phyloP scores from a whole-genome alignment of 2,888 invertebrate species.

The Spilarctia lutea region DNA sequence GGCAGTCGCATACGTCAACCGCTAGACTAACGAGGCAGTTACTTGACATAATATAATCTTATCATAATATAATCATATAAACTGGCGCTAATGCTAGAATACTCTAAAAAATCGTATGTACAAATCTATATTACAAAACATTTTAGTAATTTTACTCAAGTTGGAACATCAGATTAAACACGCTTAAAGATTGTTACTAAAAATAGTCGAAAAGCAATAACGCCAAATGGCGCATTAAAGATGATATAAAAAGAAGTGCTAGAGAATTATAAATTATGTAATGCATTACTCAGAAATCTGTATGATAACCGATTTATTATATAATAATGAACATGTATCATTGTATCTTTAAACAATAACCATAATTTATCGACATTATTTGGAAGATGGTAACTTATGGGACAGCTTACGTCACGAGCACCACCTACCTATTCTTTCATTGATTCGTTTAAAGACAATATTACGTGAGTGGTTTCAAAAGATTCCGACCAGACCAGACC shows the following conservation, averaged over 20 bases:
- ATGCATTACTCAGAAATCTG: constrained; percentile 13
- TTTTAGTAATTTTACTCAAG: neutral
- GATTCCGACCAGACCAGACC: no score
- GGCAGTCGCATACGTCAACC: no score
- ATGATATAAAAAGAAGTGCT: neutral
- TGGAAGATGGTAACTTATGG: neutral
- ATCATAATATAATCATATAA: no score
- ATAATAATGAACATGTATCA: constrained; percentile 17
- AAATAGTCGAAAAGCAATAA: neutral
- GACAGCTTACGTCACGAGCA: neutral
- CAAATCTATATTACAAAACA: neutral
- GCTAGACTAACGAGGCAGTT: no score
- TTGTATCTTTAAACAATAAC: constrained; percentile 20
- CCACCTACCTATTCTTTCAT: neutral
- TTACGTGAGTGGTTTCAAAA: no score
- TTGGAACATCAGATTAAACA: neutral
- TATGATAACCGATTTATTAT: constrained; percentile 16
- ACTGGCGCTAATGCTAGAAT: neutral
- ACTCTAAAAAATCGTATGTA: neutral
- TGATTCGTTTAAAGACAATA: neutral
- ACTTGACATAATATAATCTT: no score
- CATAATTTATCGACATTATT: neutral
- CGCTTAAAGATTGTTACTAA: neutral
- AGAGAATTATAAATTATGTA: constrained; percentile 19
- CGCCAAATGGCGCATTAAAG: neutral